Base-by-base conservation (phyloP, 2,888 invertebrate species). In the Cremastinae sp. region DNA sequence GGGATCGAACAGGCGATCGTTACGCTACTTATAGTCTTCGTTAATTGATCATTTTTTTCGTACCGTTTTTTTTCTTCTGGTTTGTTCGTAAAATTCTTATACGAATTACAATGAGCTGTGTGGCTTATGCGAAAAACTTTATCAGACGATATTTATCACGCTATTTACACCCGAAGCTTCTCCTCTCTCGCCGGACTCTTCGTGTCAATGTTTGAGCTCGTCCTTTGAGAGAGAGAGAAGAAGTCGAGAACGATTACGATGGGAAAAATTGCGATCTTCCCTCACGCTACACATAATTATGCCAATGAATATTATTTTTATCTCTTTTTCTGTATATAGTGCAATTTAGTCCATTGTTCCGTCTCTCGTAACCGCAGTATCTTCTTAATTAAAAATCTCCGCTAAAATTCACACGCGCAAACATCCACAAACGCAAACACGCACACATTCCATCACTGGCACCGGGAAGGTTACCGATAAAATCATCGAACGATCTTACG, bases 11-110 rank as follows among this genome's bases (percentile, higher is more conserved):
- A 53, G 53, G 38, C 41, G 61, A 75, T 71, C 61, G 47, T 62
- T 66, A 72, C 18, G 62, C 56, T 72, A 72, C 72, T 75, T 75
- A 68, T 75, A 71, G 58, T 75, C 68, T 10, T 64, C 54, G 41
- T 68, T 36, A 68, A 47, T 65, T 12, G 41, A 8, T 41, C 14
- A 51, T 53, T 41, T 10, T 53, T 62, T 64, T 56, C 18, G 56
- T 36, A 53, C 53, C 53, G 18, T 20, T 45, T 47, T 73, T 70
- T 66, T 61, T 54, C 49, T 61, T 62, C 28, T 65, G 56, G 47
- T 47, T 69, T 62, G 45, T 70, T 64, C 62, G 61, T 62, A 49
- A 70, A 43, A 61, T 22, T 34, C 51, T 66, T 66, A 72, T 34
- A 16, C 49, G 51, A 56, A 49, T 51, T 68, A 68, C 45, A 45